A percentile compares a stretch with the other conserved stretches of the same genome.
These are phyloP conservation scores for Drosophila ananassae DNA, from an alignment of 1,140 invertebrate genomes.

Conservation along the genomic window DNA sequence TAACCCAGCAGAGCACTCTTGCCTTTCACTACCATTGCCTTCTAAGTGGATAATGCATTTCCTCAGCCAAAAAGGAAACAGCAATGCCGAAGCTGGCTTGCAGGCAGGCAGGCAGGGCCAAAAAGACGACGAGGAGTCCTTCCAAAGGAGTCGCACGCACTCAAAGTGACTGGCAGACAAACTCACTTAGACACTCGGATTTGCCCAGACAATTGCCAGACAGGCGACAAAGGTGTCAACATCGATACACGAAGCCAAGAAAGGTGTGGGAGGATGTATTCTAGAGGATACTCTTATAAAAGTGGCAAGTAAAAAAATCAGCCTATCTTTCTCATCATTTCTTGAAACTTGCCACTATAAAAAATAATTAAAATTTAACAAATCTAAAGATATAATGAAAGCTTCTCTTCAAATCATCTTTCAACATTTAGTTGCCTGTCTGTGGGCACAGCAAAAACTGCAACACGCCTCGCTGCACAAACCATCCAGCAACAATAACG, in stretches of 20 bases:
- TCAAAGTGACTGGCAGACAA: slow-evolving; percentile 55
- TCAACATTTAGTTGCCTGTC: slow-evolving; percentile 47
- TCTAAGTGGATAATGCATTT: slow-evolving; percentile 81
- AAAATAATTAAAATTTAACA: no score
- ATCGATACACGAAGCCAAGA: not conserved
- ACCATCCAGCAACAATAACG: slow-evolving; percentile 56
- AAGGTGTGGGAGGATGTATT: not conserved
- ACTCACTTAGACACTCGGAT: slow-evolving; percentile 55
- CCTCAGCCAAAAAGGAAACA: slow-evolving; percentile 58
- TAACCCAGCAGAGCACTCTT: slow-evolving; percentile 61
- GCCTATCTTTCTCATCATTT: no score
- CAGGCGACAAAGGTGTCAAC: slow-evolving; percentile 51
- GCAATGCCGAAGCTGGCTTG: slow-evolving; percentile 20
- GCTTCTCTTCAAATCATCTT: not conserved
- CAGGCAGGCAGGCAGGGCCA: slow-evolving; percentile 15
- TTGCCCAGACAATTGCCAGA: slow-evolving; percentile 31
- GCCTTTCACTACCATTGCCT: slow-evolving; percentile 37
- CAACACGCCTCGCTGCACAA: slow-evolving; percentile 62
- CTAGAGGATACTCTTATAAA: no score
- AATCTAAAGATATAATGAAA: no score
- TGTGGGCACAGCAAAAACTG: slow-evolving; percentile 16
- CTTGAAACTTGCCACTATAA: no score
- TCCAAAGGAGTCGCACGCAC: slow-evolving; percentile 48
- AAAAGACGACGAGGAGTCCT: slow-evolving; percentile 6
- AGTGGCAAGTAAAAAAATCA: no score